phyloP scores from a whole-genome alignment of 2,113 vertebrate species.

The Merops nubicus region DNA sequence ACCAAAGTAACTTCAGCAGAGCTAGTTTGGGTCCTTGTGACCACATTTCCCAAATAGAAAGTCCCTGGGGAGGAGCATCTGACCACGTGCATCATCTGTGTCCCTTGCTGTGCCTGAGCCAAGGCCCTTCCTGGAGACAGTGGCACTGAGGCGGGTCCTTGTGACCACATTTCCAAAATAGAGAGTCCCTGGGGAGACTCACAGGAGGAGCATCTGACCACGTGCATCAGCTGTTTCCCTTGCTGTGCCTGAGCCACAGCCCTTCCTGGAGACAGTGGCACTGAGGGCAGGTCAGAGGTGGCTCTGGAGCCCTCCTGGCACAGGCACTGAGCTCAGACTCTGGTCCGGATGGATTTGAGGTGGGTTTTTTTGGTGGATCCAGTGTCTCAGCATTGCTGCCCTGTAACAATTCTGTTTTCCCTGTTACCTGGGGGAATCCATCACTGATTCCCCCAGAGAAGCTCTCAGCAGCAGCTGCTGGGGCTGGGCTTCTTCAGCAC shows the following conservation, averaged over 20 bases:
- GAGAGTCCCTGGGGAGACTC: not conserved
- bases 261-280: not conserved
- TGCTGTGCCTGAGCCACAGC: not conserved
- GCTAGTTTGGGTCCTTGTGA: not conserved
- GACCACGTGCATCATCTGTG: too few relatives aligned
- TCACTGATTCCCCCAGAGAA: not conserved
- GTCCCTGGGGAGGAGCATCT: not conserved
- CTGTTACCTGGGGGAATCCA: not conserved
- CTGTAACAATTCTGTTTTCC: not conserved
- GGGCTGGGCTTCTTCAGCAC: not conserved
- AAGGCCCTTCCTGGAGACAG: too few relatives aligned
- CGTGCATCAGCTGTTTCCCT: not conserved
- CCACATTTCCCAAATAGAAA: not conserved
- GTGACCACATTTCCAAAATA: not conserved
- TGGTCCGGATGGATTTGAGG: not conserved
- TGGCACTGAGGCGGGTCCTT: too few relatives aligned
- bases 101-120: too few relatives aligned
- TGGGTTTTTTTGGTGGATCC: not conserved
- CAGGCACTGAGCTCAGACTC: not conserved
- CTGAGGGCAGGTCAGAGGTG: not conserved
- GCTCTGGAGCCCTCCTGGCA: rapidly evolving
- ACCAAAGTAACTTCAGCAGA: not conserved
- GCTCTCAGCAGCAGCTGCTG: not conserved
- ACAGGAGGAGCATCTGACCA: not conserved
- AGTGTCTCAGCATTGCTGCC: not conserved